These are phyloP conservation scores for Neopipo cinnamomea DNA, from an alignment of 2,113 vertebrate species.

Conservation along the genomic window DNA sequence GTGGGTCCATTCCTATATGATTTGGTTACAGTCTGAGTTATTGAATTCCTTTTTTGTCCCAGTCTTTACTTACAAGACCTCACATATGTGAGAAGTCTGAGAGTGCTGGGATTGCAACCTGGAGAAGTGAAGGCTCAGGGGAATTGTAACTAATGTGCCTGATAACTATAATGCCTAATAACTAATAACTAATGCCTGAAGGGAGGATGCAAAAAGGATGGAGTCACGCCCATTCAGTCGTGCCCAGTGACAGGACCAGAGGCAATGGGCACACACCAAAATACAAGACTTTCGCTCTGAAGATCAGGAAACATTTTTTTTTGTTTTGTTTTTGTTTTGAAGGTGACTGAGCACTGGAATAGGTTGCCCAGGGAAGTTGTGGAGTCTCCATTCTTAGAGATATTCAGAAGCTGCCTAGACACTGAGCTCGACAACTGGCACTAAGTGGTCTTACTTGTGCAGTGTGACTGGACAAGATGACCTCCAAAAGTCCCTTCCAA, in stretches of 20 bases:
- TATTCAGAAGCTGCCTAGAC: background rate
- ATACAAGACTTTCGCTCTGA: background rate
- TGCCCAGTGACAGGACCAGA: no score
- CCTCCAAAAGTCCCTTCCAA: background rate
- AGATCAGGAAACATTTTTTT: no score
- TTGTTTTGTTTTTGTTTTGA: background rate
- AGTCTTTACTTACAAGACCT: background rate
- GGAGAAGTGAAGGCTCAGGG: background rate
- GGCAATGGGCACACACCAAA: background rate
- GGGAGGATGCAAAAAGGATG: background rate
- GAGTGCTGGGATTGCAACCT: background rate
- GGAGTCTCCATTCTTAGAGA: background rate
- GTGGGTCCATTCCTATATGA: accelerated
- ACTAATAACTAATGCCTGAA: background rate
- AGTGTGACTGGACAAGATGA: background rate
- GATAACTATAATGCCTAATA: no score
- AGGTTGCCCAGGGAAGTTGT: background rate
- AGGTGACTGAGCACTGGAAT: background rate
- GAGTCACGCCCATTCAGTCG: background rate
- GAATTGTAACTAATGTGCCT: background rate
- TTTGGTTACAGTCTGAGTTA: background rate
- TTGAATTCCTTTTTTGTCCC: background rate
- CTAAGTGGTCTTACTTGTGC: background rate
- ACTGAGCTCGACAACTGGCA: background rate
- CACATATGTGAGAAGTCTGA: background rate